phyloP scores from a whole-genome alignment of 2,888 invertebrate genomes.

The Diloba caeruleocephala region DNA sequence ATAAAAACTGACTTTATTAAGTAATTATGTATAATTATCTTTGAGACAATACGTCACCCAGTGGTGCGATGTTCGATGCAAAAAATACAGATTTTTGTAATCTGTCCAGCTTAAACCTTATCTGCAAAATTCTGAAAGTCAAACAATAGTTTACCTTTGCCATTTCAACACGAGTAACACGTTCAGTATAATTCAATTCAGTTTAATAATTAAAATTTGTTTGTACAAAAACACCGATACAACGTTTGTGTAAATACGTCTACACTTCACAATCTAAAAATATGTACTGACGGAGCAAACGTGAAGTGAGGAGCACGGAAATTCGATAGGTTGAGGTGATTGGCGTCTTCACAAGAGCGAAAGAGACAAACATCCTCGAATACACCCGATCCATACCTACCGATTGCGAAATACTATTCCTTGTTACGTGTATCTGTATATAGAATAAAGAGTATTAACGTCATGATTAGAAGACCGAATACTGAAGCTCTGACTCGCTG shows the following conservation, averaged over 20 bases:
- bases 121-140: conserved; percentile 16
- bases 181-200: conserved; percentile 49
- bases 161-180: conserved; percentile 66
- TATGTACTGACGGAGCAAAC: conserved; percentile 74
- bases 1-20: conserved; percentile 10
- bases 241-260: conserved; percentile 63
- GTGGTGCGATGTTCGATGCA: conserved; percentile 39
- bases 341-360: conserved; percentile 58
- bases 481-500: too few relatives aligned
- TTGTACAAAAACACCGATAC: conserved; percentile 72
- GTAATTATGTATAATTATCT: conserved; percentile 44
- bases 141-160: conserved; percentile 77
- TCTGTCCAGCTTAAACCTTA: background rate
- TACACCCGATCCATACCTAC: conserved; percentile 58
- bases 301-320: conserved; percentile 64
- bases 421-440: conserved; percentile 48
- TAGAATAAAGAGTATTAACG: conserved; percentile 34
- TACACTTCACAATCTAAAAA: conserved; percentile 73
- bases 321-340: conserved; percentile 78
- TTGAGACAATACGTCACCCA: conserved; percentile 50
- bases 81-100: conserved; percentile 37
- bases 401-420: conserved; percentile 60
- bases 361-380: conserved; percentile 55
- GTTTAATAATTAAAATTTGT: conserved; percentile 69
- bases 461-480: conserved; percentile 28